phyloP scores from a whole-genome alignment of 2,888 invertebrate species.

The Patella depressa region DNA sequence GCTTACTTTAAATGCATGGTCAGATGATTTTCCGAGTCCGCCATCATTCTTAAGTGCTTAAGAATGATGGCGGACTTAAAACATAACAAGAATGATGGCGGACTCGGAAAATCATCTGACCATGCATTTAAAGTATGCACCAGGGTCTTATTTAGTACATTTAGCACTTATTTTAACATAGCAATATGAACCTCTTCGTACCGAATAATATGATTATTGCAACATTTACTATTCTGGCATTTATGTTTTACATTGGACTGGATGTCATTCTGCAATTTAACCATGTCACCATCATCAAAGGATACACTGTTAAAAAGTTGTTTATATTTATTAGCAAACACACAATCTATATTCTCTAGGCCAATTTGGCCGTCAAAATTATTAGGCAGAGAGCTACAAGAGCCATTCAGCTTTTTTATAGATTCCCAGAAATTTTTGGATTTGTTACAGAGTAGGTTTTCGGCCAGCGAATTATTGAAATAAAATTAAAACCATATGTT shows the following conservation, averaged over 20 bases:
- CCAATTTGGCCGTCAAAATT: neutral
- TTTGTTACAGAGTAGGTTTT: neutral
- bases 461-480: neutral
- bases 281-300: neutral
- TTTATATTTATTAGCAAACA: neutral
- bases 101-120: too few species aligned
- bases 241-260: neutral
- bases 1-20: neutral
- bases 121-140: too few species aligned
- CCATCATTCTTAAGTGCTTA: neutral
- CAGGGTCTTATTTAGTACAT: too few species aligned
- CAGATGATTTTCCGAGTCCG: neutral
- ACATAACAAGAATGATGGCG: too few species aligned
- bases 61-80: too few species aligned
- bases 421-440: neutral
- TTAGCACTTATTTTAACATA: too few species aligned
- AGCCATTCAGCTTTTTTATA: neutral
- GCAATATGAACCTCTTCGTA: neutral
- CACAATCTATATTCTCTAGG: neutral
- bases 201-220: neutral
- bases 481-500: too few species aligned
- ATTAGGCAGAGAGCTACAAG: neutral
- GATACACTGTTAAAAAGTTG: neutral
- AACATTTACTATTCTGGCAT: neutral
- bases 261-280: neutral